Conservation (phyloP, 2,113 vertebrate genomes). For the Recurvirostra avosetta region DNA sequence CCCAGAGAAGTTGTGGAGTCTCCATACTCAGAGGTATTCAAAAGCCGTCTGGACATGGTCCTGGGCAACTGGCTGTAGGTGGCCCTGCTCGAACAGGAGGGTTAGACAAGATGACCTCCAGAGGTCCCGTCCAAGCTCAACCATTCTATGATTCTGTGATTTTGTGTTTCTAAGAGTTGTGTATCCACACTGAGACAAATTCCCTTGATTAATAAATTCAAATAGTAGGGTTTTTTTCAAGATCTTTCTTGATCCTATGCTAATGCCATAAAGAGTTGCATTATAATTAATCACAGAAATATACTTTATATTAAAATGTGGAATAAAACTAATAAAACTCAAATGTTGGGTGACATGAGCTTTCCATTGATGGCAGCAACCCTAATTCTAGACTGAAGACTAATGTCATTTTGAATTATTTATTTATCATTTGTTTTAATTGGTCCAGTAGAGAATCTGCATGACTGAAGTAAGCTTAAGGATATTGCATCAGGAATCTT, state of each 20-base stretch:
- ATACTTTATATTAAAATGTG: not conserved
- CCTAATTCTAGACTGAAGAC: not conserved
- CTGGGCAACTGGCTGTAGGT: not conserved
- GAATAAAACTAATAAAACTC: not conserved
- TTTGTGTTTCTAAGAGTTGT: not conserved
- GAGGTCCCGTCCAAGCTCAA: not conserved
- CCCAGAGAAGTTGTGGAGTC: not conserved
- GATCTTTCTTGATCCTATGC: not conserved
- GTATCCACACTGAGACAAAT: not conserved
- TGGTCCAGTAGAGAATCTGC: not conserved
- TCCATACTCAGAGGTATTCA: not conserved
- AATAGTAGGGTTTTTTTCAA: not conserved
- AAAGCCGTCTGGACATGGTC: not conserved
- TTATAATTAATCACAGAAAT: not conserved
- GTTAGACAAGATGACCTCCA: not conserved
- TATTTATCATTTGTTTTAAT: not conserved
- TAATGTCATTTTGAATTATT: not conserved
- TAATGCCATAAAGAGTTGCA: not conserved
- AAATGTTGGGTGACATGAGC: not conserved
- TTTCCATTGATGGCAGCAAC: not conserved
- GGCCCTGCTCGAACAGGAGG: not conserved
- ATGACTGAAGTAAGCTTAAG: not conserved
- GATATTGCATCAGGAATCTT: not conserved
- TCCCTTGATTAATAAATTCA: not conserved
- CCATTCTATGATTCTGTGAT: not conserved